A percentile compares a stretch with the other conserved stretches of the same genome.
Evolutionary conservation across 2,888 invertebrate species (phyloP).

Genomic region (Caenorhabditis sp.): DNA sequence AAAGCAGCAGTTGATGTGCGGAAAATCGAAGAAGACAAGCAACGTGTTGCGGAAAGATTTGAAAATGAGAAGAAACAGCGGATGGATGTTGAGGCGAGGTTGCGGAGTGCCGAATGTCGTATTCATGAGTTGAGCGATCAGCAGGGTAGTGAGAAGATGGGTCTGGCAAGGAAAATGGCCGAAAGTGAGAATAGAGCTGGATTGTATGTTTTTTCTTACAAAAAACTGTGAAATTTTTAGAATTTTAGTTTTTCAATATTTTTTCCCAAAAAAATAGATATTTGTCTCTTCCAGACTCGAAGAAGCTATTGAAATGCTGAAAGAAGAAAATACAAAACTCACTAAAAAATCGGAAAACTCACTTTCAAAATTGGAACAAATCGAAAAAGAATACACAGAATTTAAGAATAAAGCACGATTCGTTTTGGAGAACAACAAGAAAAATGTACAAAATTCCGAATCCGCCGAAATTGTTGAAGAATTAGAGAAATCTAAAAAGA

Average conservation of each 20-base stretch:
- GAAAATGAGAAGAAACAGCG: slow-evolving; percentile 16
- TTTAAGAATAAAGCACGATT: slow-evolving; percentile 40
- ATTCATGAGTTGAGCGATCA: slow-evolving; percentile 26
- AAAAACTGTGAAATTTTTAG: not conserved
- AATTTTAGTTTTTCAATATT: not conserved
- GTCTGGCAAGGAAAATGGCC: slow-evolving; percentile 30
- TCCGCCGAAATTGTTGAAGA: not conserved
- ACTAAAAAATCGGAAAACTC: slow-evolving; percentile 13
- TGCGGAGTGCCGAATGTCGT: slow-evolving; percentile 19
- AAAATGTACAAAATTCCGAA: slow-evolving; percentile 6
- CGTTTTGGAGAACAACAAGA: slow-evolving; percentile 31
- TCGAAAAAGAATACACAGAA: slow-evolving; percentile 24
- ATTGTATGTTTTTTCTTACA: slow-evolving; percentile 14
- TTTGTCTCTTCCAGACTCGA: slow-evolving; percentile 25
- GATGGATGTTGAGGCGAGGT: slow-evolving; percentile 16
- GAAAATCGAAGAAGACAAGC: slow-evolving; percentile 28
- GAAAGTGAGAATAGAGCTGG: slow-evolving; percentile 28
- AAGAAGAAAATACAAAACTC: slow-evolving; percentile 17
- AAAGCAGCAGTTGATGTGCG: slow-evolving; percentile 4
- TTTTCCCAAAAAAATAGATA: too few species aligned
- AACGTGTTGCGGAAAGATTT: not conserved
- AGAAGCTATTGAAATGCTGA: slow-evolving; percentile 30
- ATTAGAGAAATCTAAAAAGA: slow-evolving; percentile 15
- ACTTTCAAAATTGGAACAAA: slow-evolving; percentile 8
- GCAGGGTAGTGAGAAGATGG: slow-evolving; percentile 33